A percentile compares a stretch with the other conserved stretches of the same genome.
Conservation (phyloP, 2,797 vertebrate species). For the Allobates femoralis region DNA sequence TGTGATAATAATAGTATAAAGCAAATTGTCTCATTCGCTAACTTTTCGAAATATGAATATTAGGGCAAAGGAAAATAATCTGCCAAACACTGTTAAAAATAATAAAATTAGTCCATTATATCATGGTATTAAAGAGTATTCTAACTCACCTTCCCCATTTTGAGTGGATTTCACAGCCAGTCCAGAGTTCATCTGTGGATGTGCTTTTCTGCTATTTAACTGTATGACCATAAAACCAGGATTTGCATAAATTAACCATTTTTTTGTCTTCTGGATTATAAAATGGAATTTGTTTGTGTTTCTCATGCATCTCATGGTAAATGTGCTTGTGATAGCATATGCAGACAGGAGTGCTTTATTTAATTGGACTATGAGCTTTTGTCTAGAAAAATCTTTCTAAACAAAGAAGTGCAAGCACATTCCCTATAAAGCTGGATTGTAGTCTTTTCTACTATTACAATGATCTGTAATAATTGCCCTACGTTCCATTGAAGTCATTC, state of each 20-base stretch:
- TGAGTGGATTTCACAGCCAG: constrained; percentile 25
- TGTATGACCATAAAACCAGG: background rate
- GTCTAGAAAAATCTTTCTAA: constrained; percentile 23
- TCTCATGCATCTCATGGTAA: background rate
- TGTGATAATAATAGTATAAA: background rate
- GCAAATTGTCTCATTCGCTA: background rate
- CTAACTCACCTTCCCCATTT: constrained; percentile 47
- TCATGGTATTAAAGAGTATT: background rate
- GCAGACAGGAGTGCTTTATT: background rate
- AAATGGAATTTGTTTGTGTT: constrained; percentile 9
- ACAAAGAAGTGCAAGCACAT: constrained; percentile 18
- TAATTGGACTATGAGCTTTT: constrained; percentile 4
- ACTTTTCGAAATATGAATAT: background rate
- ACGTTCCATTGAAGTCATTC: background rate
- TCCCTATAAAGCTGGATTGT: constrained; percentile 20
- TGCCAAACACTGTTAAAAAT: background rate
- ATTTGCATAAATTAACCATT: constrained; percentile 24
- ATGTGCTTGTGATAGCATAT: constrained; percentile 36
- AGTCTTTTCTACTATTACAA: constrained; percentile 15
- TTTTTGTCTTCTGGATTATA: constrained; percentile 1
- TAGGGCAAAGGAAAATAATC: background rate
- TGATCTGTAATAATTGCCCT: constrained; percentile 10
- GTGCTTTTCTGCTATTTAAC: constrained; percentile 25
- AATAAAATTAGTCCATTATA: background rate
- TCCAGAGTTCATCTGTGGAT: background rate